A percentile compares a stretch with the other conserved stretches of the same genome.
phyloP scores from a whole-genome alignment of 53 echinoderm and acorn worm genomes.

The Holothuria scabra region DNA sequence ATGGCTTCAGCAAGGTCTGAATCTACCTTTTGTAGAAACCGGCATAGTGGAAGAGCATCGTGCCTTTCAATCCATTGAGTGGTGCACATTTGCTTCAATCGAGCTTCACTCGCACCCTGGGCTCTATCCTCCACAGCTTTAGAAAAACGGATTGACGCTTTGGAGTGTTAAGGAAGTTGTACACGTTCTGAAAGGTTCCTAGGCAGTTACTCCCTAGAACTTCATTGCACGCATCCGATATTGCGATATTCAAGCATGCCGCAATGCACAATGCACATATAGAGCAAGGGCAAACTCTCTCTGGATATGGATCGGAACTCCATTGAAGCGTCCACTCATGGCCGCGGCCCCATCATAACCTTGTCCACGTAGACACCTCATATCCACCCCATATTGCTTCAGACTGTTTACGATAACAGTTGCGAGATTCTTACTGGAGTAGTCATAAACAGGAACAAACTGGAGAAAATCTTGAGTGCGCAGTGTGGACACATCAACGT shows the following conservation, averaged over 20 bases:
- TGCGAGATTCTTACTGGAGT: slow-evolving; percentile 29
- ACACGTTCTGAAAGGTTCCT: background rate
- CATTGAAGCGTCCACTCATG: slow-evolving; percentile 34
- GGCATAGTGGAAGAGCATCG: slow-evolving; percentile 38
- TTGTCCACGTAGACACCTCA: slow-evolving; percentile 30
- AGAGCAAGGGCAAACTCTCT: slow-evolving; percentile 38
- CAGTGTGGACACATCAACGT: background rate
- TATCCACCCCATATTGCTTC: slow-evolving; percentile 35
- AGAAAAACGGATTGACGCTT: slow-evolving; percentile 37
- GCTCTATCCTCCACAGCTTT: slow-evolving; percentile 27
- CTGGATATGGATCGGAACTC: slow-evolving; percentile 27
- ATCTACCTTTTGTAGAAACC: slow-evolving; percentile 25
- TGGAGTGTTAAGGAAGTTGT: slow-evolving; percentile 45
- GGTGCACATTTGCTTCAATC: slow-evolving; percentile 31
- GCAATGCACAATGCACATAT: slow-evolving; percentile 29
- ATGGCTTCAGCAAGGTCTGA: slow-evolving; percentile 28
- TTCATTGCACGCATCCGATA: slow-evolving; percentile 45
- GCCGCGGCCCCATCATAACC: slow-evolving; percentile 41
- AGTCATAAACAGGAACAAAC: slow-evolving; percentile 49
- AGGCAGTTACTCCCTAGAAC: slow-evolving; percentile 30
- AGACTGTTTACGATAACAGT: slow-evolving; percentile 32
- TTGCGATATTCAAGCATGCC: slow-evolving; percentile 39
- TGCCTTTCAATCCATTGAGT: slow-evolving; percentile 40
- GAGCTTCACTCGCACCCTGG: background rate
- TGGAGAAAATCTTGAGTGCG: slow-evolving; percentile 44